Evolutionary conservation across 2,113 vertebrate genomes (phyloP).

Genomic region (Erythrocercus mccallii): DNA sequence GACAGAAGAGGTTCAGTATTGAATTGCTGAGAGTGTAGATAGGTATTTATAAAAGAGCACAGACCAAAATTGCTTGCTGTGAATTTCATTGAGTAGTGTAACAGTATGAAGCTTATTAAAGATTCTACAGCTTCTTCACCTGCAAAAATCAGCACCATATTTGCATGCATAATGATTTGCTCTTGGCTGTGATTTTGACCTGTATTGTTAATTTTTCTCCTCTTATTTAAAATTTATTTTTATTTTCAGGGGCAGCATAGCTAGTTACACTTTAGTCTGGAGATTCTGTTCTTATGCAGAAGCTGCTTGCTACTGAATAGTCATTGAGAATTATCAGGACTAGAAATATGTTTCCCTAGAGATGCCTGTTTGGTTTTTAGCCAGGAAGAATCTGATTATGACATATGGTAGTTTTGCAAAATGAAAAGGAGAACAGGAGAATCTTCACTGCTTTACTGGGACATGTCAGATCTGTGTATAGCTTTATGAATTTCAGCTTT

Average conservation of each 20-base stretch:
- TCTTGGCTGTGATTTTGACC: background rate
- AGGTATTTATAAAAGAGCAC: background rate
- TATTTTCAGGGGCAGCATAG: background rate
- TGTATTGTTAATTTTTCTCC: background rate
- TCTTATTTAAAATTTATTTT: background rate
- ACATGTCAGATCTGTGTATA: background rate
- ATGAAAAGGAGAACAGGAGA: background rate
- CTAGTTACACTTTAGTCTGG: background rate
- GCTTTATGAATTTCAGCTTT: background rate
- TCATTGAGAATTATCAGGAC: background rate
- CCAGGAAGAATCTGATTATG: slow-evolving; percentile 12
- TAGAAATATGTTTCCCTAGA: slow-evolving; percentile 11
- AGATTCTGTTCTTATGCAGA: background rate
- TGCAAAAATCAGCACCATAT: background rate
- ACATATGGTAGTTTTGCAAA: background rate
- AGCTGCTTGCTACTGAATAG: slow-evolving; percentile 1
- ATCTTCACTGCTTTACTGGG: background rate
- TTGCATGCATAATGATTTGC: background rate
- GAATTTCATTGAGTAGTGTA: background rate
- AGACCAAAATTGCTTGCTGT: background rate
- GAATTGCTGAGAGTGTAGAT: background rate
- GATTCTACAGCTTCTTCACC: background rate
- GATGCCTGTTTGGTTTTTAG: background rate
- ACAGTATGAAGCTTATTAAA: background rate
- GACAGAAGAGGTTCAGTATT: background rate